Percentiles rank a stretch among this genome's conserved stretches.
Evolutionary conservation across 2,888 invertebrate genomes (phyloP).

Genomic region (Pasiphila rectangulata): DNA sequence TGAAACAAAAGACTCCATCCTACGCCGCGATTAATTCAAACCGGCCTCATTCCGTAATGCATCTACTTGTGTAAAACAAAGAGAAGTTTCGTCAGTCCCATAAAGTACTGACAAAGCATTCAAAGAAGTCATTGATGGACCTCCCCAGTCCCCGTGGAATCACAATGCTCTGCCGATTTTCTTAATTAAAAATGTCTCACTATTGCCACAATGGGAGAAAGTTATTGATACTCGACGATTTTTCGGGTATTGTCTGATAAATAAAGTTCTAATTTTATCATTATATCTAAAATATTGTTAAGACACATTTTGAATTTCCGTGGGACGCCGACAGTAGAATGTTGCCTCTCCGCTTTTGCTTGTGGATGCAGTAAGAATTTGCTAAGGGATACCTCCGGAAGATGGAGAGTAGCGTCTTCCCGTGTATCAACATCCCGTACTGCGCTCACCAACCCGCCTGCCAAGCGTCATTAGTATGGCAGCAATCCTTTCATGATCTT

Average conservation of each 20-base stretch:
- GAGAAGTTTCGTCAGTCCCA: constrained; percentile 51
- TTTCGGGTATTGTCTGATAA: constrained; percentile 10
- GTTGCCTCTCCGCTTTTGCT: no score
- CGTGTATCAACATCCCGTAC: no score
- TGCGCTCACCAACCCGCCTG: no score
- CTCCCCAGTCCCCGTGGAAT: constrained; percentile 28
- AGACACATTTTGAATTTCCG: no score
- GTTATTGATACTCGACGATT: constrained; percentile 31
- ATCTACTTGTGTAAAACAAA: constrained; percentile 42
- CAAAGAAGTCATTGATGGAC: constrained; percentile 61
- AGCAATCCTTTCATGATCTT: no score
- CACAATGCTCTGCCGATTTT: constrained; percentile 65
- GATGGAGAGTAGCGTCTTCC: no score
- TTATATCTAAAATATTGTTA: not conserved
- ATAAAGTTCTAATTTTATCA: not conserved
- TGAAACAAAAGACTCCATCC: constrained; percentile 24
- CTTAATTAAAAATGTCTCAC: constrained; percentile 77
- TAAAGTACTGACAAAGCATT: constrained; percentile 54
- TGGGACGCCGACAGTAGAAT: no score
- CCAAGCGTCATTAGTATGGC: no score
- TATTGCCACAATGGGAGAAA: constrained; percentile 47
- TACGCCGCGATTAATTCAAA: constrained; percentile 24
- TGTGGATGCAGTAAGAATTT: no score
- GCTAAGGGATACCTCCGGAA: no score
- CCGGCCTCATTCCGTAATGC: constrained; percentile 59